phyloP scores from a whole-genome alignment of 1,140 invertebrate species.

The Bicyclus anynana region DNA sequence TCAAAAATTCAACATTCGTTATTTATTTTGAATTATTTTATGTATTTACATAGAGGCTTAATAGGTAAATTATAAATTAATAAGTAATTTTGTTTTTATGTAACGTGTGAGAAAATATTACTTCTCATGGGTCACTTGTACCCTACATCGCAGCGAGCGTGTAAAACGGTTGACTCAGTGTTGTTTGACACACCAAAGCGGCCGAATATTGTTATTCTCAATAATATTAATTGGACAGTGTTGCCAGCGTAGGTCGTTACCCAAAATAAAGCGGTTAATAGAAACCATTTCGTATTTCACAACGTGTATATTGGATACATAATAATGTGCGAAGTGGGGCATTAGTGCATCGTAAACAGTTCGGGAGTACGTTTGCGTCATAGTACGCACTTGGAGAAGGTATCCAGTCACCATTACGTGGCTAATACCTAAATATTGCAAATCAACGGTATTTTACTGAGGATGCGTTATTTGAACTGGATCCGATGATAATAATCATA shows the following conservation, averaged over 20 bases:
- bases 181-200: conserved; percentile 1
- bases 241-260: conserved; percentile 14
- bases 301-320: conserved; percentile 9
- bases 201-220: conserved; percentile 17
- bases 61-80: no score
- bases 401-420: not conserved
- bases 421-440: no score
- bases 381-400: not conserved
- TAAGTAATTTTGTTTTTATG: no score
- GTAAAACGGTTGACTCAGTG: not conserved
- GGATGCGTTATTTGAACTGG: no score
- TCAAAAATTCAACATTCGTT: no score
- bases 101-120: not conserved
- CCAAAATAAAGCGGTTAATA: conserved; percentile 21
- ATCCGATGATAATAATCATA: no score
- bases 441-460: no score
- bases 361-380: not conserved
- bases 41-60: no score
- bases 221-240: conserved; percentile 22
- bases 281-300: conserved; percentile 19
- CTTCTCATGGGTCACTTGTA: not conserved
- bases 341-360: conserved; percentile 1
- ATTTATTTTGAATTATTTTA: no score
- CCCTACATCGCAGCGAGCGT: not conserved
- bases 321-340: not conserved